A percentile compares a stretch with the other conserved stretches of the same genome.
Conservation (phyloP, 2,888 invertebrate species). For the Nysson spinosus region DNA sequence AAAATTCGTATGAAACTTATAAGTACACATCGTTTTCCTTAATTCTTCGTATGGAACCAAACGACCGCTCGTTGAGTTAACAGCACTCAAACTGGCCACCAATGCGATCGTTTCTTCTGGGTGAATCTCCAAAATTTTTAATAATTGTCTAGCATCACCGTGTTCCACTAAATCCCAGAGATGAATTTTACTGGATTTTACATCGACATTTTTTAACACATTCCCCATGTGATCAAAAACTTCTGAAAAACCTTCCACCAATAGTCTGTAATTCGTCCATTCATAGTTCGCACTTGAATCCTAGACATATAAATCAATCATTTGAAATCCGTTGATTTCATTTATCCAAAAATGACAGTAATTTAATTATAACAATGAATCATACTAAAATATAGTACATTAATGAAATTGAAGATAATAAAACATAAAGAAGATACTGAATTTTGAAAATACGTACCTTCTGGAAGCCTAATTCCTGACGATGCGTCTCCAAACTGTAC, state of each 20-base stretch:
- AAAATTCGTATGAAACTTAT: slow-evolving; percentile 55
- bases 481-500: slow-evolving; percentile 59
- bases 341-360: too few relatives aligned
- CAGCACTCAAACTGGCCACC: slow-evolving; percentile 49
- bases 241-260: slow-evolving; percentile 64
- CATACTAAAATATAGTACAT: too few relatives aligned
- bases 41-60: slow-evolving; percentile 45
- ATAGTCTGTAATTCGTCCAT: slow-evolving; percentile 53
- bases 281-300: background rate
- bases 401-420: too few relatives aligned
- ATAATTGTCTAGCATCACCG: slow-evolving; percentile 63
- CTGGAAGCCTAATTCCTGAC: background rate
- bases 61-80: slow-evolving; percentile 34
- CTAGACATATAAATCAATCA: slow-evolving; percentile 13
- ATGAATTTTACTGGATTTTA: slow-evolving; percentile 45
- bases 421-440: too few relatives aligned
- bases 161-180: slow-evolving; percentile 65
- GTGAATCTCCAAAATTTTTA: slow-evolving; percentile 65
- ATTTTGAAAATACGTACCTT: slow-evolving; percentile 37
- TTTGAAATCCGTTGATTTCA: too few relatives aligned
- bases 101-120: slow-evolving; percentile 67
- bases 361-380: too few relatives aligned
- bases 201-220: slow-evolving; percentile 48
- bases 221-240: slow-evolving; percentile 55
- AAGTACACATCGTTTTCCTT: slow-evolving; percentile 57